These are phyloP conservation scores for Protodeltote pygarga DNA, from an alignment of 2,888 invertebrate genomes.

Conservation along the genomic window DNA sequence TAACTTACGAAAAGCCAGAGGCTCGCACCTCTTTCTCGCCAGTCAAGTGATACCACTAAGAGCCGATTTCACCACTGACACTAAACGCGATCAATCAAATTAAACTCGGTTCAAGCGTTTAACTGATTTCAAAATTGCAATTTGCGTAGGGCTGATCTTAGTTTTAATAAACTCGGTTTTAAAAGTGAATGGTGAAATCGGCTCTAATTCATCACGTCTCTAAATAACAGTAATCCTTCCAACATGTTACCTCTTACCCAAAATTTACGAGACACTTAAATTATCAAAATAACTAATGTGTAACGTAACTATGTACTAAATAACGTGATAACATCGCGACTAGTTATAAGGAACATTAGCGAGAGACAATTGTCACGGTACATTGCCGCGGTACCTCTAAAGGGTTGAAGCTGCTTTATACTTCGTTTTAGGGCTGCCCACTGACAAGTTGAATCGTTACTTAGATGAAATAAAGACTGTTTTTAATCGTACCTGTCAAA, in stretches of 20 bases:
- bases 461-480: no score
- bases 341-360: constrained; percentile 35
- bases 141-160: no score
- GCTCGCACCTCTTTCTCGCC: no score
- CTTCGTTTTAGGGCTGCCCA: not conserved
- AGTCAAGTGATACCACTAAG: no score
- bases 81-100: no score
- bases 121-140: no score
- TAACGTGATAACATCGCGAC: constrained; percentile 33
- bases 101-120: no score
- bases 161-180: constrained; percentile 7
- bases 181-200: no score
- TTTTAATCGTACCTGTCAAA: no score
- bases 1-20: no score
- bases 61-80: no score
- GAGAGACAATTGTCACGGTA: constrained; percentile 30
- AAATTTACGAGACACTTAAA: constrained; percentile 32
- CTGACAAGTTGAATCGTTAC: no score
- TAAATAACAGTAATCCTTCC: constrained; percentile 23
- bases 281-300: constrained; percentile 40
- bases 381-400: constrained; percentile 11
- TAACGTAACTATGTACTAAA: constrained; percentile 30
- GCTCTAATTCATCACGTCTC: not conserved
- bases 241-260: constrained; percentile 6
- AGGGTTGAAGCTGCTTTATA: constrained; percentile 3